A percentile compares a stretch with the other conserved stretches of the same genome.
These are phyloP conservation scores for Caenorhabditis doughertyi DNA, from an alignment of 2,888 invertebrate species.

Conservation along the genomic window DNA sequence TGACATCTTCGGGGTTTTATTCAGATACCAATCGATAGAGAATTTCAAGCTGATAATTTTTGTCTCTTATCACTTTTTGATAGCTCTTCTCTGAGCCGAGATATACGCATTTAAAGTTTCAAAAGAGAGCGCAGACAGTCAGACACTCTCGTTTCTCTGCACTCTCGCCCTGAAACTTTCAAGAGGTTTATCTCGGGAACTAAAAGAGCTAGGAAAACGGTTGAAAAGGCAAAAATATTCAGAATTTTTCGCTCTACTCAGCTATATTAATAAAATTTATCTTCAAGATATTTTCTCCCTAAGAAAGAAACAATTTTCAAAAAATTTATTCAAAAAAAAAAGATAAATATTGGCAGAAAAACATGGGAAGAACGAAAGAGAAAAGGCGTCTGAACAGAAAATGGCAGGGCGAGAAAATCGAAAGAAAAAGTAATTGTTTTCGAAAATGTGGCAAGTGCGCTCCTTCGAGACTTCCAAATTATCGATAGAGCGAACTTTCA, in stretches of 20 bases:
- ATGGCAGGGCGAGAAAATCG: background rate
- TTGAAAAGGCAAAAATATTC: background rate
- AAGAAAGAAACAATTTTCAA: background rate
- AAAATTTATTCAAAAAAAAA: constrained; percentile 15
- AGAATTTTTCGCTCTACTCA: background rate
- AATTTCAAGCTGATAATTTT: too few relatives aligned
- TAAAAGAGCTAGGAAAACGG: background rate
- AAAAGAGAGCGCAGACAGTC: background rate
- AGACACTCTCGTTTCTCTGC: background rate
- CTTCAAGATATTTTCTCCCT: too few relatives aligned
- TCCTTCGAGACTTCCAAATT: background rate
- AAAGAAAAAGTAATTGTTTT: background rate
- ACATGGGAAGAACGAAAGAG: constrained; percentile 11
- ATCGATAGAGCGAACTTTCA: too few relatives aligned
- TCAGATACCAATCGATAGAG: too few relatives aligned
- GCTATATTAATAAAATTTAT: background rate
- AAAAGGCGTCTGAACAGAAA: background rate
- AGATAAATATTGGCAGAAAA: constrained; percentile 20
- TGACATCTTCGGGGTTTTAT: too few relatives aligned
- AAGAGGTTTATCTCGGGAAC: background rate
- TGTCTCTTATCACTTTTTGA: too few relatives aligned
- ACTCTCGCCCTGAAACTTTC: background rate
- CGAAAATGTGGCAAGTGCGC: too few relatives aligned
- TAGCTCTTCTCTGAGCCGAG: background rate
- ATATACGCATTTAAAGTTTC: background rate